A percentile compares a stretch with the other conserved stretches of the same genome.
phyloP scores from a whole-genome alignment of 1,140 invertebrate genomes.

The Drosophila sp. region DNA sequence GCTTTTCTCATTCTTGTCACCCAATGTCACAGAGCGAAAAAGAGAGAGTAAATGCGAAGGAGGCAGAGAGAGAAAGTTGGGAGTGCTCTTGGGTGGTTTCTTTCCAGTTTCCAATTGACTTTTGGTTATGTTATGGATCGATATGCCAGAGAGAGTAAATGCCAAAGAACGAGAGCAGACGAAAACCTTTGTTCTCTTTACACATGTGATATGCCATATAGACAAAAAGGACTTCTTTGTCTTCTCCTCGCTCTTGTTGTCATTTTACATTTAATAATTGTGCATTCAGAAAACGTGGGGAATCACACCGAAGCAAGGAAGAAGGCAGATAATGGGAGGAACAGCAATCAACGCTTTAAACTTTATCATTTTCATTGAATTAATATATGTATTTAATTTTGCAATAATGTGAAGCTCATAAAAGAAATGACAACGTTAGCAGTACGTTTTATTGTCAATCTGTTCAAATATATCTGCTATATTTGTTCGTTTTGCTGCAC shows the following conservation, averaged over 20 bases:
- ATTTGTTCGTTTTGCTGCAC: no score
- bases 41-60: background rate
- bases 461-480: no score
- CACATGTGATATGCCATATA: conserved; percentile 67
- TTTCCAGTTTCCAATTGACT: conserved; percentile 79
- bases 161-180: conserved; percentile 18
- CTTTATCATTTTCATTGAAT: conserved; percentile 67
- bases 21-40: conserved; percentile 53
- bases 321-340: no score
- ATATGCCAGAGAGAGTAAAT: conserved; percentile 44
- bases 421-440: background rate
- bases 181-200: conserved; percentile 28
- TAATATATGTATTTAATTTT: conserved; percentile 66
- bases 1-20: conserved; percentile 50
- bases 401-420: conserved; percentile 54
- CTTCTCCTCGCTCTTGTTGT: conserved; percentile 21
- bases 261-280: conserved; percentile 76
- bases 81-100: conserved; percentile 61
- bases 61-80: background rate
- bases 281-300: conserved; percentile 72
- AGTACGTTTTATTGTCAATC: no score
- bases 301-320: conserved; percentile 12
- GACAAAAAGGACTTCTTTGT: conserved; percentile 22
- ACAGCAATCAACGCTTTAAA: conserved; percentile 62
- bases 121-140: conserved; percentile 71